Evolutionary conservation across 1,140 invertebrate species (phyloP).

Genomic region (Venustaconcha ellipsiformis): DNA sequence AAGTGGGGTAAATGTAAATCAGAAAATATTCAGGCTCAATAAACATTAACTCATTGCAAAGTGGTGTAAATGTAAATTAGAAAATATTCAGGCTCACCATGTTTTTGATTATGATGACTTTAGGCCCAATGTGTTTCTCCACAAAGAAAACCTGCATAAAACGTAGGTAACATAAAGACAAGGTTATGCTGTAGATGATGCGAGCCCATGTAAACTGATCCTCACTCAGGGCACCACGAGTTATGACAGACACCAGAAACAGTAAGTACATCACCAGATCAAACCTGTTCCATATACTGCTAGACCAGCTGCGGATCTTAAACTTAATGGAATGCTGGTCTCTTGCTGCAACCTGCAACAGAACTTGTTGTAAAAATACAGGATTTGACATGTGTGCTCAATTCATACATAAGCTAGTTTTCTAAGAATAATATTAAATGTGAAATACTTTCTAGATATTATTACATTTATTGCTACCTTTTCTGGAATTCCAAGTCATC

Average conservation of each 20-base stretch:
- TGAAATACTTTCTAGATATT: no score
- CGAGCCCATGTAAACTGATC: slow-evolving; percentile 47
- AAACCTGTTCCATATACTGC: slow-evolving; percentile 62
- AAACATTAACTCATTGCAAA: no score
- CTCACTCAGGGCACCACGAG: slow-evolving; percentile 45
- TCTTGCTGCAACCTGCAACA: slow-evolving; percentile 44
- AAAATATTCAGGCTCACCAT: slow-evolving; percentile 53
- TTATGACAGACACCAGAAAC: slow-evolving; percentile 55
- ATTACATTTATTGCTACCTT: no score
- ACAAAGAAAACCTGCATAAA: slow-evolving; percentile 65
- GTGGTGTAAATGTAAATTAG: no score
- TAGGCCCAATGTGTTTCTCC: slow-evolving; percentile 65
- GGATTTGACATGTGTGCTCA: no score
- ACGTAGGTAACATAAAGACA: slow-evolving; percentile 58
- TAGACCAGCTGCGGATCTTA: slow-evolving; percentile 58
- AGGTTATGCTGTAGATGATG: slow-evolving; percentile 54
- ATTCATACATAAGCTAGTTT: no score
- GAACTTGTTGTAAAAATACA: neutral
- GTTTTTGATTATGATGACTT: slow-evolving; percentile 67
- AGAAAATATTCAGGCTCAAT: no score
- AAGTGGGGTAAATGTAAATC: no score
- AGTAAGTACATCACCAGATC: slow-evolving; percentile 59
- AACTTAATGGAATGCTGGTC: slow-evolving; percentile 51
- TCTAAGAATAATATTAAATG: no score
- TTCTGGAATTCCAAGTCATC: no score